Evolutionary conservation across 2,888 invertebrate species (phyloP).

Genomic region (Pterobdella sp.): DNA sequence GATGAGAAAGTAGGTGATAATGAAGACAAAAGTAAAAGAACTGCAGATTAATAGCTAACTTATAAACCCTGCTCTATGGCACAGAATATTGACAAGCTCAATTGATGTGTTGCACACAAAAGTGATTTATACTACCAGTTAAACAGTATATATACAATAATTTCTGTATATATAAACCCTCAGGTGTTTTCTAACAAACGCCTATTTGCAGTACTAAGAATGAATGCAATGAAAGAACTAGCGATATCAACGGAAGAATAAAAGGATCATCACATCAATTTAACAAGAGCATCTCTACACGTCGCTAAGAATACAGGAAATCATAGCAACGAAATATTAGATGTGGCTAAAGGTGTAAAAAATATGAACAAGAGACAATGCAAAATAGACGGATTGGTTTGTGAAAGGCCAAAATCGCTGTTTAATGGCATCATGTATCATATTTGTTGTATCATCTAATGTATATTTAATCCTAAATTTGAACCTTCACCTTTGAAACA

Average conservation of each 20-base stretch:
- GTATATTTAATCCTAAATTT: not conserved
- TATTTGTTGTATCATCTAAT: not conserved
- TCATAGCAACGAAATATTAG: not conserved
- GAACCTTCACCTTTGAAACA: constrained; percentile 5
- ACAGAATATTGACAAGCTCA: too few species aligned
- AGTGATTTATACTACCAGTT: too few species aligned
- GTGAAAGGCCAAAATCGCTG: constrained; percentile 5
- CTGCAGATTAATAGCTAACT: not conserved
- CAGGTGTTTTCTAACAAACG: too few species aligned
- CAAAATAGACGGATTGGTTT: not conserved
- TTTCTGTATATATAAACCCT: too few species aligned
- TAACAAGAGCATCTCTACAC: constrained; percentile 4
- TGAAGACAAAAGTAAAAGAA: not conserved
- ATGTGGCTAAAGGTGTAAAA: constrained; percentile 8
- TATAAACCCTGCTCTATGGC: too few species aligned
- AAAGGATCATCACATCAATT: constrained; percentile 5
- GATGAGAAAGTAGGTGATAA: not conserved
- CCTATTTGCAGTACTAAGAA: too few species aligned
- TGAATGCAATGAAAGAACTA: too few species aligned
- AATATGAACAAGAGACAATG: not conserved
- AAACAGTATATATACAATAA: too few species aligned
- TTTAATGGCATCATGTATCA: not conserved
- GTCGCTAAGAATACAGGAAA: not conserved
- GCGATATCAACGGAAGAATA: not conserved
- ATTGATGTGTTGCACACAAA: too few species aligned